Conservation (phyloP, 2,113 vertebrate species). For the Ammodytes marinus region DNA sequence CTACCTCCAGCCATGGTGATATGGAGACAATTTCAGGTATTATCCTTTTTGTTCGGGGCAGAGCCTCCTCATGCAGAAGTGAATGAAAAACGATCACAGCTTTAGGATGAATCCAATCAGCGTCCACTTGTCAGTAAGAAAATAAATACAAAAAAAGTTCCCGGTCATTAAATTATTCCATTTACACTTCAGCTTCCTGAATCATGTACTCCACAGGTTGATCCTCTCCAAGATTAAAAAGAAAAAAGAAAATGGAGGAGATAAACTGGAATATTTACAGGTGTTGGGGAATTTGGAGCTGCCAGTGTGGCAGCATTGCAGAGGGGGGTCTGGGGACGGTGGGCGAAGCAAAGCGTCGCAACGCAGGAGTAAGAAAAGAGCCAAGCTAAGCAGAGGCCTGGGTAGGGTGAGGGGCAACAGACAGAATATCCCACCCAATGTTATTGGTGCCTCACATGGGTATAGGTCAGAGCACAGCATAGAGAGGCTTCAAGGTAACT, state of each 20-base stretch:
- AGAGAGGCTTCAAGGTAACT: slow-evolving; percentile 77
- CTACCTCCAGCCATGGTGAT: slow-evolving; percentile 83
- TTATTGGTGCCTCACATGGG: slow-evolving; percentile 81
- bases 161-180: slow-evolving; percentile 64
- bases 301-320: slow-evolving; percentile 72
- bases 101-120: slow-evolving; percentile 48
- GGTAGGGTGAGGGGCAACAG: slow-evolving; percentile 33
- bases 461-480: slow-evolving; percentile 73
- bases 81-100: slow-evolving; percentile 32
- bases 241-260: slow-evolving; percentile 20
- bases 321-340: slow-evolving; percentile 61
- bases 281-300: slow-evolving; percentile 69
- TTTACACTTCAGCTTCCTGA: slow-evolving; percentile 54
- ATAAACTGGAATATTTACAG: slow-evolving; percentile 30
- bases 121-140: slow-evolving; percentile 23
- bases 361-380: slow-evolving; percentile 53
- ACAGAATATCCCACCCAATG: slow-evolving; percentile 60
- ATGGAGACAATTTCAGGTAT: slow-evolving; percentile 47
- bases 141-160: slow-evolving; percentile 12
- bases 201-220: slow-evolving; percentile 58
- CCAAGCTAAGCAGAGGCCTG: slow-evolving; percentile 64
- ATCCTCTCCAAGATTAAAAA: slow-evolving; percentile 33
- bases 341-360: slow-evolving; percentile 35
- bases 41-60: slow-evolving; percentile 37
- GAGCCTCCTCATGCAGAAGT: slow-evolving; percentile 61